Percentiles rank a stretch among this genome's conserved stretches.
phyloP scores from a whole-genome alignment of 1,140 invertebrate genomes.

The Euschistus heros region DNA sequence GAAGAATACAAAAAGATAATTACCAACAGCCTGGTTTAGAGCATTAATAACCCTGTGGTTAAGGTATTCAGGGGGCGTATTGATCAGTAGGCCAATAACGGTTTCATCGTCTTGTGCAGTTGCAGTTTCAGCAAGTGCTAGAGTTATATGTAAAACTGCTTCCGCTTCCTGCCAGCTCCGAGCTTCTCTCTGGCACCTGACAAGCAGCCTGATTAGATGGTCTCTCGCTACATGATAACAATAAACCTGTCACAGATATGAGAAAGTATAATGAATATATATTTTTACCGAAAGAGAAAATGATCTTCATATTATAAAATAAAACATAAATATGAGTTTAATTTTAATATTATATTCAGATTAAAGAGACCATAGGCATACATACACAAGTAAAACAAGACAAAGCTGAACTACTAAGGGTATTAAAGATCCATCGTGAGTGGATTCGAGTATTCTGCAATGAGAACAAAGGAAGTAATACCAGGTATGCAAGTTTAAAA shows the following conservation, averaged over 20 bases:
- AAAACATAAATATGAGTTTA: too few relatives aligned
- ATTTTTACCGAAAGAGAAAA: too few relatives aligned
- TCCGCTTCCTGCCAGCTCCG: conserved; percentile 23
- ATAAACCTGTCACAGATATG: conserved; percentile 16
- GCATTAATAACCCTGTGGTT: conserved; percentile 15
- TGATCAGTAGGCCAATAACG: conserved; percentile 6
- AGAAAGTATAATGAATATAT: background rate
- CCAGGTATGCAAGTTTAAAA: too few relatives aligned
- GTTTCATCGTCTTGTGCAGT: conserved; percentile 4
- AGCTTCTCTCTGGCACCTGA: conserved; percentile 14
- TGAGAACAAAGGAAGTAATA: too few relatives aligned
- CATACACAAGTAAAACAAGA: too few relatives aligned
- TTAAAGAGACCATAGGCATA: too few relatives aligned
- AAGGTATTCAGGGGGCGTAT: background rate
- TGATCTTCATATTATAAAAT: too few relatives aligned
- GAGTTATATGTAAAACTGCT: conserved; percentile 21
- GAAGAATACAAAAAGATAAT: background rate
- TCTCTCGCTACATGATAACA: conserved; percentile 23
- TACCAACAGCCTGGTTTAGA: conserved; percentile 18
- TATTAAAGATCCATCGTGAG: too few relatives aligned
- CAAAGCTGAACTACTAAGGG: too few relatives aligned
- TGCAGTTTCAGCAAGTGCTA: conserved; percentile 20
- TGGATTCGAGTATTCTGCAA: too few relatives aligned
- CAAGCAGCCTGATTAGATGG: conserved; percentile 20
- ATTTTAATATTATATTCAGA: too few relatives aligned